These are phyloP conservation scores for Akabosia matsudoensis DNA, from an alignment of 1,140 invertebrate species.

Conservation along the genomic window DNA sequence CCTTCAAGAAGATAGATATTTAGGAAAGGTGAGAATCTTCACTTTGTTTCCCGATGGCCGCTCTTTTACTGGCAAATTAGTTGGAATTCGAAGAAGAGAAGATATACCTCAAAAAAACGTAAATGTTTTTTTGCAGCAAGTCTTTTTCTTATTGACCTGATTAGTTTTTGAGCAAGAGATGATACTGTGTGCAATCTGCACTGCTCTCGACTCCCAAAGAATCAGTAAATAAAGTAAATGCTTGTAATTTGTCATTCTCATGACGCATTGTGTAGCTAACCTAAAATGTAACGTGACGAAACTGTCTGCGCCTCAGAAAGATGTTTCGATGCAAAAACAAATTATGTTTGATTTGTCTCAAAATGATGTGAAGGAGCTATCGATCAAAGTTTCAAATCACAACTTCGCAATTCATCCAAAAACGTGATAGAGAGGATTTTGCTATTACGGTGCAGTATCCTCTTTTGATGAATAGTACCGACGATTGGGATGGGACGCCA, in stretches of 20 bases:
- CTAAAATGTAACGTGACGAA: background rate
- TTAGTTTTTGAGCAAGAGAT: background rate
- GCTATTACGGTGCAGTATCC: background rate
- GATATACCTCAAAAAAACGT: background rate
- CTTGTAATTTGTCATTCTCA: too few species aligned
- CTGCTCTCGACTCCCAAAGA: background rate
- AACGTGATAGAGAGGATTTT: background rate
- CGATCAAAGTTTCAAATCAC: background rate
- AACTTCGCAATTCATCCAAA: background rate
- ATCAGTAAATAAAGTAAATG: too few species aligned
- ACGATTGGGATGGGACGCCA: too few species aligned
- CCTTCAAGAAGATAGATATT: too few species aligned
- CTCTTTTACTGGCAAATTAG: too few species aligned
- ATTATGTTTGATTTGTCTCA: background rate
- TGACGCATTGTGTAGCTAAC: too few species aligned
- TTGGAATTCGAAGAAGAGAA: background rate
- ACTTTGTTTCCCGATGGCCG: too few species aligned
- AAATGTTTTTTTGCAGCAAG: background rate
- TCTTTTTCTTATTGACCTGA: slow-evolving; percentile 13
- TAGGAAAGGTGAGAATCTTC: too few species aligned
- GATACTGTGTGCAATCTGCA: background rate
- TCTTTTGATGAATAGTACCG: too few species aligned
- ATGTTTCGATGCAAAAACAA: background rate
- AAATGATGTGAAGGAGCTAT: background rate
- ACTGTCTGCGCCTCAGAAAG: background rate